phyloP scores from a whole-genome alignment of 2,113 vertebrate genomes.

The Mola mola region DNA sequence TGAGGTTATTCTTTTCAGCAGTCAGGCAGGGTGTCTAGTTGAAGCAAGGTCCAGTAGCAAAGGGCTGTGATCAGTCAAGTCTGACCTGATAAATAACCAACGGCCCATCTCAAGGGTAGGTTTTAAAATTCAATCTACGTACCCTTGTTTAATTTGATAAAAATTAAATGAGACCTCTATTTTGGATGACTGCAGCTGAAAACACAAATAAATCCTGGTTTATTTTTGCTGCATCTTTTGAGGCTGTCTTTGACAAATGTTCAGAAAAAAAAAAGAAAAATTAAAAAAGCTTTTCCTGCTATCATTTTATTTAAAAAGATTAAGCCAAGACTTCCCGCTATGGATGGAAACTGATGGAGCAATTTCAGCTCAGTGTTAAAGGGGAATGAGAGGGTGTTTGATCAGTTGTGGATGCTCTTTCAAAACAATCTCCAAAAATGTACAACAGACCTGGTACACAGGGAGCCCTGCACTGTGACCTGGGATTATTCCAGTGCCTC shows the following conservation, averaged over 20 bases:
- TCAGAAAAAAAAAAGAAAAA: background rate
- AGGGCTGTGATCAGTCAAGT: constrained; percentile 41
- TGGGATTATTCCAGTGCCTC: background rate
- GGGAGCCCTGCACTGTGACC: background rate
- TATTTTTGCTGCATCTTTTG: background rate
- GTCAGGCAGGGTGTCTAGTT: constrained; percentile 58
- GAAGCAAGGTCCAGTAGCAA: constrained; percentile 51
- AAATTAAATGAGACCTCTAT: background rate
- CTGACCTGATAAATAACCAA: constrained; percentile 35
- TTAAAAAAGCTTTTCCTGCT: background rate
- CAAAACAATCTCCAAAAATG: background rate
- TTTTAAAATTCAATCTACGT: constrained; percentile 1
- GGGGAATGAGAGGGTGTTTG: background rate
- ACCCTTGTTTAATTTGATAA: constrained; percentile 1
- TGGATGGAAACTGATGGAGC: background rate
- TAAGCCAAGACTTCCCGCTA: background rate
- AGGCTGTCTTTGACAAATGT: background rate
- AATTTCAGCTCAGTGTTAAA: background rate
- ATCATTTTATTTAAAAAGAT: background rate
- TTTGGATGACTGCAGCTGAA: background rate
- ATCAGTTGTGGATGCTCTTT: background rate
- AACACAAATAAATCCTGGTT: background rate
- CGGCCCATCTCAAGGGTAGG: constrained; percentile 5
- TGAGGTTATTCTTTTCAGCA: constrained; percentile 62
- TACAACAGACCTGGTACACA: background rate